phyloP scores from a whole-genome alignment of 2,113 vertebrate species.

The Pluvianellus socialis region DNA sequence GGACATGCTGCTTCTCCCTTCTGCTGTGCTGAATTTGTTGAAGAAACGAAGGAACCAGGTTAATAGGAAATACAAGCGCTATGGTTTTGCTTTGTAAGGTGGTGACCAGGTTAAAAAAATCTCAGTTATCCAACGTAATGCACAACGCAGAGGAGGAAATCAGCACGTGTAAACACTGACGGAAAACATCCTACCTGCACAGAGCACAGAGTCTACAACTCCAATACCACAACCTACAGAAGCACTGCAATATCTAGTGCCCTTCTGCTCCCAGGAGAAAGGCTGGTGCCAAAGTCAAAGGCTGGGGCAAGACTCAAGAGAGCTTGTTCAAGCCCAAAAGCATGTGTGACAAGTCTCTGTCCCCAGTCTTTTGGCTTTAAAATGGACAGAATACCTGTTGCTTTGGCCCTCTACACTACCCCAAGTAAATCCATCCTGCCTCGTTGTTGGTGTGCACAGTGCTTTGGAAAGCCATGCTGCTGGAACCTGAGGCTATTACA shows the following conservation, averaged over 20 bases:
- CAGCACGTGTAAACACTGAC: not conserved
- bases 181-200: not conserved
- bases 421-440: not conserved
- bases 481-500: not conserved
- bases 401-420: not conserved
- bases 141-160: not conserved
- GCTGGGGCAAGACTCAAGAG: not conserved
- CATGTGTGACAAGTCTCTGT: not conserved
- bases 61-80: not conserved
- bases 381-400: not conserved
- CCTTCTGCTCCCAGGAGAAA: not conserved
- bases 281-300: not conserved
- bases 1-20: not conserved
- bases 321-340: not conserved
- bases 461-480: not conserved
- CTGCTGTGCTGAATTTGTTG: not conserved
- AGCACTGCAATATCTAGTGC: not conserved
- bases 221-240: not conserved
- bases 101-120: not conserved
- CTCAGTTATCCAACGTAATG: not conserved
- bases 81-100: not conserved
- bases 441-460: accelerated
- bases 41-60: not conserved
- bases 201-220: not conserved
- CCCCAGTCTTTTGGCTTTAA: not conserved